Percentiles rank a stretch among this genome's conserved stretches.
phyloP scores from a whole-genome alignment of 2,113 vertebrate genomes.

The Podilymbus podiceps region DNA sequence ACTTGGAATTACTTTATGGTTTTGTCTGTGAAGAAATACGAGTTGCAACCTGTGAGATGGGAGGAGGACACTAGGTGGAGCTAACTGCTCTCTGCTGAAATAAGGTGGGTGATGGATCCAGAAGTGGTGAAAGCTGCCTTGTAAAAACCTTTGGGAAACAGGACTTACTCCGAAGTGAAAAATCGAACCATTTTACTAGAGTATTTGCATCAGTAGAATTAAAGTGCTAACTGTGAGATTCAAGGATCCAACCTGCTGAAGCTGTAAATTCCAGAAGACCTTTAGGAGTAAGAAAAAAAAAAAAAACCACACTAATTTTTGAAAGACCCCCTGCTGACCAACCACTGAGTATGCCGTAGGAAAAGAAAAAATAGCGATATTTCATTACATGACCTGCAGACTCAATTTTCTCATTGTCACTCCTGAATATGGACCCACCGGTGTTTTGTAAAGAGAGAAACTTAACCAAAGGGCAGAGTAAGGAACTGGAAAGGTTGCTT shows the following conservation, averaged over 20 bases:
- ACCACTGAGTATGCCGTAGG: too few relatives aligned
- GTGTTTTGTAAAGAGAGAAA: neutral
- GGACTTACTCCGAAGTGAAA: neutral
- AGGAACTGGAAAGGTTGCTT: neutral
- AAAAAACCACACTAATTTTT: neutral
- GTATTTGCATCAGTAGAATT: neutral
- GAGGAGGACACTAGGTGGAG: slow-evolving; percentile 27
- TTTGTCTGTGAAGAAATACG: neutral
- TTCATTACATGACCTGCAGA: neutral
- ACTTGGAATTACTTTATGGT: neutral
- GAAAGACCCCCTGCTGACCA: neutral
- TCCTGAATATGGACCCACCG: neutral
- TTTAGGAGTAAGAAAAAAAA: neutral
- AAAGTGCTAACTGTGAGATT: neutral
- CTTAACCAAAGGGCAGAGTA: neutral
- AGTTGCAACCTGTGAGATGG: rapidly evolving
- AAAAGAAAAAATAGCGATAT: rapidly evolving
- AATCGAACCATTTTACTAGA: neutral
- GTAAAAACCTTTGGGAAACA: neutral
- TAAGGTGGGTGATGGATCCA: rapidly evolving
- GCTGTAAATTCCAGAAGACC: neutral
- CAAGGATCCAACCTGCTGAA: neutral
- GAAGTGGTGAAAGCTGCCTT: neutral
- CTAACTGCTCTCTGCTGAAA: neutral
- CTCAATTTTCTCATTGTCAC: neutral